Conservation (phyloP, 2,113 vertebrate genomes). For the Anolis carolinensis region DNA sequence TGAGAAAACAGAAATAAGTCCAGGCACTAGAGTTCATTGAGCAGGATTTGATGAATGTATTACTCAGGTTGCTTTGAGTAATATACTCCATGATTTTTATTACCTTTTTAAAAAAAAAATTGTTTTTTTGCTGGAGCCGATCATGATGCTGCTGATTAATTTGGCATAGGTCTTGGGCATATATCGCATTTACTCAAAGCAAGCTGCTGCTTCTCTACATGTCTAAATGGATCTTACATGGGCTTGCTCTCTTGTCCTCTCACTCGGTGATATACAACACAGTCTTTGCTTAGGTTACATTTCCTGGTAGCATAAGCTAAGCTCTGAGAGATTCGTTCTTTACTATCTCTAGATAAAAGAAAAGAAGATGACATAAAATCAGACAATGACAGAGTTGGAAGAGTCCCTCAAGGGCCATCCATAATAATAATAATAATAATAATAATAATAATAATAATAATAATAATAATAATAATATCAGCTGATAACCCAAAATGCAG, state of each 20-base stretch:
- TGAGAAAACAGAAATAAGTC: constrained; percentile 60
- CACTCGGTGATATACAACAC: background rate
- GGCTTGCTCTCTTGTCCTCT: background rate
- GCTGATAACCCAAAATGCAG: no score
- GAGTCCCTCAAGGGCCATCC: no score
- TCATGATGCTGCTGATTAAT: constrained; percentile 56
- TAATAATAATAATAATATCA: no score
- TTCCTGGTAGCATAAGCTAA: background rate
- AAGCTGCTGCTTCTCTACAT: background rate
- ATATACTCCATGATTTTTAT: constrained; percentile 50
- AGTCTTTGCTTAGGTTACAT: background rate
- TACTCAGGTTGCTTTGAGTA: constrained; percentile 55
- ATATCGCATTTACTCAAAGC: background rate
- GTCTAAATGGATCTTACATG: background rate
- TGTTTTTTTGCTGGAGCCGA: background rate
- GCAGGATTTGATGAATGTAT: constrained; percentile 62
- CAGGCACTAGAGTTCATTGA: constrained; percentile 60
- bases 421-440: no score
- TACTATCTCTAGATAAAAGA: background rate
- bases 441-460: no score
- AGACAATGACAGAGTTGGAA: no score
- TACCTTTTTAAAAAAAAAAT: background rate
- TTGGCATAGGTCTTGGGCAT: constrained; percentile 48
- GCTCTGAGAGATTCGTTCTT: background rate
- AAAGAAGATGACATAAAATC: no score